Evolutionary conservation across 2,888 invertebrate genomes (phyloP).

Genomic region (Polymixis flavicincta): DNA sequence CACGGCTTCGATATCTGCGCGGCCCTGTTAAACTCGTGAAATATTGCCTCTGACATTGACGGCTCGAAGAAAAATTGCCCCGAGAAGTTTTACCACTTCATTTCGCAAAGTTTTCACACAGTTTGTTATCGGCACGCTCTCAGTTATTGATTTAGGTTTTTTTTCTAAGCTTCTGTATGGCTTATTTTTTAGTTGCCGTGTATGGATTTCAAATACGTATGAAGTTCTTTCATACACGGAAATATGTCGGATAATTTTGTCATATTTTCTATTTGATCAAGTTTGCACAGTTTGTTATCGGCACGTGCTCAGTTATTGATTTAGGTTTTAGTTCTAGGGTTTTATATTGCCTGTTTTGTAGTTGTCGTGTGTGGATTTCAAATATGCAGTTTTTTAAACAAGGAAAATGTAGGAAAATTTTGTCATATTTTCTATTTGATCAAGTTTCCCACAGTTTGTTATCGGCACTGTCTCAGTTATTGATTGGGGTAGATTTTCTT

Average conservation of each 20-base stretch:
- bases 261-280: conserved; percentile 25
- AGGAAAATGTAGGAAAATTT: not conserved
- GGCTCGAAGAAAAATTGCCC: conserved; percentile 83
- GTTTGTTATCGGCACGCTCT: conserved; percentile 65
- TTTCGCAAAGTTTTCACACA: conserved; percentile 71
- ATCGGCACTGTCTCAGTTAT: conserved; percentile 64
- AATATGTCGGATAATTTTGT: not conserved
- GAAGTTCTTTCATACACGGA: not conserved
- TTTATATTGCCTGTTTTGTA: too few relatives aligned
- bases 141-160: conserved; percentile 64
- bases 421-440: not conserved
- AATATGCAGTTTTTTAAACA: too few relatives aligned
- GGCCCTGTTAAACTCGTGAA: conserved; percentile 76
- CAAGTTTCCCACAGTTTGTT: conserved; percentile 67
- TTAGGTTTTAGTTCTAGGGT: too few relatives aligned
- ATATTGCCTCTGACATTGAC: conserved; percentile 85
- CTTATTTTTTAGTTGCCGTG: conserved; percentile 13
- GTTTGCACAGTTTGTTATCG: conserved; percentile 67
- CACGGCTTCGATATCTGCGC: conserved; percentile 60
- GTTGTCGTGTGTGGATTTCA: too few relatives aligned
- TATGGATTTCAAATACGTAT: not conserved
- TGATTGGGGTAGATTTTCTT: conserved; percentile 51
- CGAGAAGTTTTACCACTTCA: conserved; percentile 75
- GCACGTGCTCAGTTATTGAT: conserved; percentile 62
- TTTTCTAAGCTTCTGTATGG: conserved; percentile 54